phyloP scores from a whole-genome alignment of 2,888 invertebrate genomes.

The Mactromeris polynyma region DNA sequence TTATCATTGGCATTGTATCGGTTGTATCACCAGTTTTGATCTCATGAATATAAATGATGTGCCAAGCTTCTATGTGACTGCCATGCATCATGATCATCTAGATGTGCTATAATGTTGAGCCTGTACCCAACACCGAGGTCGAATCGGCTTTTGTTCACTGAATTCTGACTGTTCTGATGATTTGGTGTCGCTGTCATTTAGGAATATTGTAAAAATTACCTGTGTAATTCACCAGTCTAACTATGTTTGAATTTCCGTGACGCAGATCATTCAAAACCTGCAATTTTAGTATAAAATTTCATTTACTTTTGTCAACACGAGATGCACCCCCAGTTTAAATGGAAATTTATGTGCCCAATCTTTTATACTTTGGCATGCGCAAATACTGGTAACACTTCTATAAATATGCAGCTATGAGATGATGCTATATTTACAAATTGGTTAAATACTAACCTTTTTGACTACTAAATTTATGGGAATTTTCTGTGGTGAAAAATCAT shows the following conservation, averaged over 20 bases:
- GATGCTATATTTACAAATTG: constrained; percentile 54
- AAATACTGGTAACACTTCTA: constrained; percentile 29
- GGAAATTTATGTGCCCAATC: constrained; percentile 52
- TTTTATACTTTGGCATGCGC: constrained; percentile 42
- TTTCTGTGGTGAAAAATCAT: constrained; percentile 29
- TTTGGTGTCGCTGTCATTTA: constrained; percentile 35
- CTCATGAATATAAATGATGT: constrained; percentile 73
- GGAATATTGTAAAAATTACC: constrained; percentile 58
- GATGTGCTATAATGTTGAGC: constrained; percentile 29
- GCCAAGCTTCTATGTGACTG: constrained; percentile 53
- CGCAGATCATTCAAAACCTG: constrained; percentile 40
- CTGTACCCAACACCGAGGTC: neutral
- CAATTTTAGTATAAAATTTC: constrained; percentile 59
- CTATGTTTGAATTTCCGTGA: constrained; percentile 27
- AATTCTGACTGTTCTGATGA: constrained; percentile 32
- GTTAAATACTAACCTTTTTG: constrained; percentile 47
- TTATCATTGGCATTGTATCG: constrained; percentile 28
- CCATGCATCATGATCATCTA: constrained; percentile 48
- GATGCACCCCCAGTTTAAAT: constrained; percentile 44
- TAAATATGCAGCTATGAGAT: constrained; percentile 53
- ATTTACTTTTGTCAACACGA: constrained; percentile 49
- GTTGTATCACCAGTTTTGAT: constrained; percentile 56
- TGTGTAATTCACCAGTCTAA: constrained; percentile 35
- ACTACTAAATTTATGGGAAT: constrained; percentile 50
- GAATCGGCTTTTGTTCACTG: constrained; percentile 31